A percentile compares a stretch with the other conserved stretches of the same genome.
Conservation (phyloP, 2,888 invertebrate genomes). For the Pseudococcus jackbeardsleyi region DNA sequence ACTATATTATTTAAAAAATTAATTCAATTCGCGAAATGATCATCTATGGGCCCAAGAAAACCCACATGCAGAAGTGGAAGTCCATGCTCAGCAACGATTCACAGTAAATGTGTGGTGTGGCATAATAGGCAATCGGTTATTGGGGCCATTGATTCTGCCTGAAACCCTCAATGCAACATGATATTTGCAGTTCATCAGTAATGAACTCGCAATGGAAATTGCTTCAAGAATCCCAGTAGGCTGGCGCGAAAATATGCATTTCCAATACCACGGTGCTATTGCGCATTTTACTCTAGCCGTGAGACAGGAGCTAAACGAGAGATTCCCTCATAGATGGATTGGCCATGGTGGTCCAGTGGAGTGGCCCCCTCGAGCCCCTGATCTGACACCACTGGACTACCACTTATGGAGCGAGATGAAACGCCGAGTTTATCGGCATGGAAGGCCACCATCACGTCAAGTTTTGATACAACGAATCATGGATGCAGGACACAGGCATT, state of each 20-base stretch:
- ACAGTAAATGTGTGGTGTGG: not conserved
- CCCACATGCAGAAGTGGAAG: not conserved
- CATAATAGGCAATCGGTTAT: not conserved
- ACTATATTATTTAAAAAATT: too few relatives aligned
- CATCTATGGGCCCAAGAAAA: not conserved
- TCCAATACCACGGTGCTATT: not conserved
- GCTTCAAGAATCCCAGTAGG: not conserved
- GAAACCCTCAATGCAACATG: not conserved
- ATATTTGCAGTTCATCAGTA: not conserved
- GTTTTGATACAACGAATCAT: not conserved
- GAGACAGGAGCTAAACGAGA: not conserved
- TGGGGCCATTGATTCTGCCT: not conserved
- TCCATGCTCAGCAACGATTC: not conserved
- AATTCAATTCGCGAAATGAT: not conserved
- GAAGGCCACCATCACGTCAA: not conserved
- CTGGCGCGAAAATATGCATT: not conserved
- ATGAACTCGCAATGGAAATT: not conserved
- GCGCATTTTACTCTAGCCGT: not conserved
- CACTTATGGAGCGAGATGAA: not conserved
- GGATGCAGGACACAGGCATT: too few relatives aligned
- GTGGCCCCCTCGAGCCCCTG: not conserved
- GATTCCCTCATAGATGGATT: not conserved
- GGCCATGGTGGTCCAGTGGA: not conserved
- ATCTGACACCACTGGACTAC: not conserved
- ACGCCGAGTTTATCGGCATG: not conserved